Base-by-base conservation (phyloP, 2,113 vertebrate genomes). In the Orientallactaga bullata region DNA sequence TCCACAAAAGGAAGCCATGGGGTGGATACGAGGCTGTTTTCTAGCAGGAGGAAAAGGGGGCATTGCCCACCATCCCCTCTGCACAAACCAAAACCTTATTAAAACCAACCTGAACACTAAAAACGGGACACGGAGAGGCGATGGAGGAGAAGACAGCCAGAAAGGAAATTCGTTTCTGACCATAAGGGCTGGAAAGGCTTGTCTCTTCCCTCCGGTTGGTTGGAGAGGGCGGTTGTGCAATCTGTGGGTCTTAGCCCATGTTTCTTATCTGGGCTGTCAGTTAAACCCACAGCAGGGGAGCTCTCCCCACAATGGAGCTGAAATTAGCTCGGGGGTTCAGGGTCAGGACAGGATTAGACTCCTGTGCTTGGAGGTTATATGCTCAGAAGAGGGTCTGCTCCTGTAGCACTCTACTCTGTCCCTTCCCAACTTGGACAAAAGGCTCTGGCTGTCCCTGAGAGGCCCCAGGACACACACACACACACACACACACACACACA, bases 221-320 rank as follows among this genome's bases (percentile, higher is more conserved):
- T 47, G 42, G 24, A 23, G 96, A 78, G 96, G 95, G 94, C 90
- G 89, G 60, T 95, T 96, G 96, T 87, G 93, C 91, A 96, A 97
- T 89, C 80, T n/a, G 58, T 0, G 73, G 2, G 61, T 4, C 85
- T 69, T 7, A 4, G 77, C 76, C 63, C 23, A 12, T 37, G 7
- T 65, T 32, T 88, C 95, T 94, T 81, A 91, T 95, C 91, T 87
- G 94, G 74, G 80, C 35, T 77, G 84, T 73, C 95, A 26, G 97
- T 97, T 96, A 95, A 95, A 96, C 96, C 26, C 88, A 81, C 83
- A 35, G 12, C 32, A 71, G 93, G 63, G 80, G 6, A 47, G 60
- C 26, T 42, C 13, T 51, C 18, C 69, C 91, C 55, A 20, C 93
- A 73, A 0, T 0, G 0, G 82, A 13, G 80, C 95, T 35, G 17